Base-by-base conservation (phyloP, 2,888 invertebrate species). In the Pandemis cinnamomeana region DNA sequence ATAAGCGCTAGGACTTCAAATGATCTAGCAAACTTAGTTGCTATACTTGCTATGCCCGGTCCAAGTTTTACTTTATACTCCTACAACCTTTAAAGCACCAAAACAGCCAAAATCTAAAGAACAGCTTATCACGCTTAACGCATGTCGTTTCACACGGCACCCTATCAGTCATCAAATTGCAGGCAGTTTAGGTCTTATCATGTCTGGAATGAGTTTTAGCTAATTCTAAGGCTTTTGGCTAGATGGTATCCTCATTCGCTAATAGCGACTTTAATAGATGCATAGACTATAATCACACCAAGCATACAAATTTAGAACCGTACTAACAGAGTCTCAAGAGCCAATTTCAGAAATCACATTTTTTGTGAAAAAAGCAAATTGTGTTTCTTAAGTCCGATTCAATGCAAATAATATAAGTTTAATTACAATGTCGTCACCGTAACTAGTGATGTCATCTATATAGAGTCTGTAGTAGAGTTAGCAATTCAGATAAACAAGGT, bases 61-160 rank as follows among this genome's bases (percentile, higher is more conserved):
- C 20, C 20, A 20, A 1, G 20, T 20, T 20, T 20, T n/a, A n/a
- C n/a, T n/a, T n/a, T n/a, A n/a, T n/a, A n/a, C n/a, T n/a, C n/a
- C n/a, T n/a, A n/a, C n/a, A n/a, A n/a, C n/a, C n/a, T n/a, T n/a
- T n/a, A n/a, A n/a, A n/a, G n/a, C n/a, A 36, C 27, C 61, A 62
- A 44, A 64, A 51, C 27, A 4, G 20, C 20, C 46, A 46, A 78
- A 72, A 72, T 76, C 77, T 77, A 76, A 78, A 79, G 79, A 77
- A 77, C 78, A 78, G 76, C 79, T 81, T 87, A 87, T 87, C 87
- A 81, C 77, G 77, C 61, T 71, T 51, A 41, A 15, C 87, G 87
- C 82, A 76, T 85, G 86, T 66, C 71, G 73, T 67, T 87, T 87
- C 87, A 71, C 86, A 86, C 80, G 78, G 74, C 70, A 67, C 64